Conservation (phyloP, 2,888 invertebrate genomes). For the Tinea trinotella region DNA sequence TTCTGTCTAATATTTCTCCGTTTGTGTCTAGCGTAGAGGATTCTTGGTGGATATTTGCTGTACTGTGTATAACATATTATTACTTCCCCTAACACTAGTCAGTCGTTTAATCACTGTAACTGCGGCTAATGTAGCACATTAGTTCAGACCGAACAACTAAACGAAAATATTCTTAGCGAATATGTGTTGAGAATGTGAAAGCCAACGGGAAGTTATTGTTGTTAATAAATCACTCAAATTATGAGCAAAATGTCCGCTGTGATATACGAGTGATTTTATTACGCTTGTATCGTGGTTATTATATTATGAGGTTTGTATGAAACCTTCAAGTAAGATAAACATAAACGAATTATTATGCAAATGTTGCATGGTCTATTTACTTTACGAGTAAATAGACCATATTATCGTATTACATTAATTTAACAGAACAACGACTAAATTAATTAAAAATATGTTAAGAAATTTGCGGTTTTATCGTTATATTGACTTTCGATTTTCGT, state of each 20-base stretch:
- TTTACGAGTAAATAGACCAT: too few relatives aligned
- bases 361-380: too few relatives aligned
- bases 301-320: too few relatives aligned
- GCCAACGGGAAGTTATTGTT: constrained; percentile 13
- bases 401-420: too few relatives aligned
- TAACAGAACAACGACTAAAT: too few relatives aligned
- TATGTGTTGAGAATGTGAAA: constrained; percentile 34
- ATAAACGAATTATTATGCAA: too few relatives aligned
- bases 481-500: neutral
- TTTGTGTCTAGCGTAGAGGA: constrained; percentile 6
- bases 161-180: constrained; percentile 42
- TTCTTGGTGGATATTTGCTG: neutral
- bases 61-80: constrained; percentile 42
- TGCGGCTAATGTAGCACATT: constrained; percentile 62
- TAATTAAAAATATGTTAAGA: neutral
- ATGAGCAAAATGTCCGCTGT: constrained; percentile 7
- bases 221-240: constrained; percentile 12
- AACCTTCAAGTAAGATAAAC: too few relatives aligned
- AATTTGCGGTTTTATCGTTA: neutral
- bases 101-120: constrained; percentile 67
- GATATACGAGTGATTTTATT: constrained; percentile 12
- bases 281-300: neutral
- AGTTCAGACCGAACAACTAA: constrained; percentile 56
- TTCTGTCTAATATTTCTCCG: constrained; percentile 10
- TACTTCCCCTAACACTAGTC: constrained; percentile 44